Percentiles rank a stretch among this genome's conserved stretches.
phyloP scores from a whole-genome alignment of 2,113 vertebrate species.

The Hypocryptadius cinnamomeus region DNA sequence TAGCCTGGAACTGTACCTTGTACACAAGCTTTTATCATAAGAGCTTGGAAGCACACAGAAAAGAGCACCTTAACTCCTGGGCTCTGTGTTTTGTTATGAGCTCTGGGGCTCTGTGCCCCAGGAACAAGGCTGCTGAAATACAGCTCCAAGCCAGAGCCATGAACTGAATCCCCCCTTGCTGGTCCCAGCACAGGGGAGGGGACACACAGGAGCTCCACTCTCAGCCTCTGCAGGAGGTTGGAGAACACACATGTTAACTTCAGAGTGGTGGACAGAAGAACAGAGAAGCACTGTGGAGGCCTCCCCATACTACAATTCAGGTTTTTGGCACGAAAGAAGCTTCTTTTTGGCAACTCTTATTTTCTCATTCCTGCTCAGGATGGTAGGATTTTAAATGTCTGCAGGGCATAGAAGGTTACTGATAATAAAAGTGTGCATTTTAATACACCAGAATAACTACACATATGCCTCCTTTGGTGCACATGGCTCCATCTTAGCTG shows the following conservation, averaged over 20 bases:
- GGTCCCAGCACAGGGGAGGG: not conserved
- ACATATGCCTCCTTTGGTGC: not conserved
- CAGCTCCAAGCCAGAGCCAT: not conserved
- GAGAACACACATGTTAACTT: not conserved
- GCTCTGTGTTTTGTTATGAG: not conserved
- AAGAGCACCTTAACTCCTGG: not conserved
- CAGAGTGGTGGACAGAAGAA: not conserved
- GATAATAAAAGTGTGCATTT: slow-evolving; percentile 12
- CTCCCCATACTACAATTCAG: fast-evolving
- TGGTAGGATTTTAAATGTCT: not conserved
- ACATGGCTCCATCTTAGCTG: not conserved
- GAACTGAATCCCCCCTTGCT: not conserved
- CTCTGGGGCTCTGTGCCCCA: not conserved
- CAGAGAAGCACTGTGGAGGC: not conserved
- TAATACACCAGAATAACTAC: not conserved
- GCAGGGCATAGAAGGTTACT: not conserved
- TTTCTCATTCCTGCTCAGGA: not conserved
- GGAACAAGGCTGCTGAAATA: not conserved
- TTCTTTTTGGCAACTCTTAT: not conserved
- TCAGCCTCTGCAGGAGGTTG: not conserved
- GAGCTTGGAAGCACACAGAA: not conserved
- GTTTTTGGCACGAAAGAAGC: not conserved
- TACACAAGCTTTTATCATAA: not conserved
- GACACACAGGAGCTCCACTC: not conserved
- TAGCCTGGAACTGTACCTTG: not conserved